Conservation (phyloP, 37 sponge, comb jelly and placozoan genomes). For the Spongilla lacustris region DNA sequence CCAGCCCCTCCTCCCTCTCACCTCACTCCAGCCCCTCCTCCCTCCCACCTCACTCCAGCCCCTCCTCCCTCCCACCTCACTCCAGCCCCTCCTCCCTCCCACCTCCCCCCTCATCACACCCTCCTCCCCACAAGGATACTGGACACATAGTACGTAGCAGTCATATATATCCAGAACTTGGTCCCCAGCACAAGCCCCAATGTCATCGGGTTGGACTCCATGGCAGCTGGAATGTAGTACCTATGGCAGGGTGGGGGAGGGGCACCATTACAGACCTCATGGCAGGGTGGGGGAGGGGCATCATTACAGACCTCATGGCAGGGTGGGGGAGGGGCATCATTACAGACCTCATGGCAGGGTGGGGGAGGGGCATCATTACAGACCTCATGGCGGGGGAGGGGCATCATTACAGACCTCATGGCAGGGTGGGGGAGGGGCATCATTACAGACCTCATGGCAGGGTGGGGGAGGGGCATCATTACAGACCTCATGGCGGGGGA, state of each 20-base stretch:
- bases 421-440: too few species aligned
- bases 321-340: constrained; percentile 13
- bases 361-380: too few species aligned
- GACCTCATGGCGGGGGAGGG: too few species aligned
- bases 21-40: neutral
- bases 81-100: neutral
- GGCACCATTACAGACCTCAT: neutral
- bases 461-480: too few species aligned
- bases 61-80: neutral
- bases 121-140: neutral
- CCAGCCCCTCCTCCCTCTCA: too few species aligned
- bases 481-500: too few species aligned
- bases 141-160: constrained; percentile 36
- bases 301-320: neutral
- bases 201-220: constrained; percentile 65
- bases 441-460: too few species aligned
- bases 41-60: neutral
- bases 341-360: constrained; percentile 1
- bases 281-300: neutral
- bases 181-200: constrained; percentile 80
- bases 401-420: too few species aligned
- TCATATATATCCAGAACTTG: constrained; percentile 70
- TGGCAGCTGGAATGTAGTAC: constrained; percentile 53
- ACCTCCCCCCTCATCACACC: neutral
- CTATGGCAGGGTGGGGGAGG: constrained; percentile 20